Evolutionary conservation across 2,888 invertebrate species (phyloP).

Genomic region (Scaptomyza polygonia): DNA sequence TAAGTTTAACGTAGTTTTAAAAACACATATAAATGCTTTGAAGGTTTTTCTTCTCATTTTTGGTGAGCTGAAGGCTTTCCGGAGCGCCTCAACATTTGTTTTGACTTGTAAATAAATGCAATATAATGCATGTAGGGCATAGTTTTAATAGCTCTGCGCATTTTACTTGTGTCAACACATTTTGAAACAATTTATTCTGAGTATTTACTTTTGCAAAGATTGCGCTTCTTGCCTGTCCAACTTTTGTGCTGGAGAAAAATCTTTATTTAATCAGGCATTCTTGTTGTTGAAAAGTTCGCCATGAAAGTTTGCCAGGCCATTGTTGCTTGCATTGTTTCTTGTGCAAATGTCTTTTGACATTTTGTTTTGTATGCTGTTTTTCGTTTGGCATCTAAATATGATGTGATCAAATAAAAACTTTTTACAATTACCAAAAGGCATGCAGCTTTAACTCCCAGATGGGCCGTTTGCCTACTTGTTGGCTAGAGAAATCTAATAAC

Average conservation of each 20-base stretch:
- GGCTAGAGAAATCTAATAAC: constrained; percentile 70
- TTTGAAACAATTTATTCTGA: constrained; percentile 50
- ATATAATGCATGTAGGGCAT: constrained; percentile 14
- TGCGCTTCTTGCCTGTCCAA: constrained; percentile 39
- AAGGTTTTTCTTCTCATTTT: no score
- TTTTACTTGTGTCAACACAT: constrained; percentile 45
- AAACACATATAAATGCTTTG: no score
- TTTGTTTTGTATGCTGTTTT: constrained; percentile 54
- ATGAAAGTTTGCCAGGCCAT: constrained; percentile 61
- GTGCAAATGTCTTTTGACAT: constrained; percentile 64
- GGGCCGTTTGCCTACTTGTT: constrained; percentile 36
- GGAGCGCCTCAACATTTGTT: not conserved
- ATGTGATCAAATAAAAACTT: constrained; percentile 79
- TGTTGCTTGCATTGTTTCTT: constrained; percentile 54
- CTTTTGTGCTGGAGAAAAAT: constrained; percentile 60
- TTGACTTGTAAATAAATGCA: constrained; percentile 26
- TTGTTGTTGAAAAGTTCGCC: constrained; percentile 62
- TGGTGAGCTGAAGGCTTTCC: not conserved
- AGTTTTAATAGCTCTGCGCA: constrained; percentile 39
- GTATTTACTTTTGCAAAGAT: constrained; percentile 65
- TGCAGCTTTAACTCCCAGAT: constrained; percentile 32
- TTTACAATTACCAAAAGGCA: constrained; percentile 46
- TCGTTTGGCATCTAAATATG: constrained; percentile 43
- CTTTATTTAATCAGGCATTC: constrained; percentile 78
- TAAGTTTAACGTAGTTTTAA: no score